Percentiles rank a stretch among this genome's conserved stretches.
Evolutionary conservation across 2,113 vertebrate genomes (phyloP).

Genomic region (Promerops cafer): DNA sequence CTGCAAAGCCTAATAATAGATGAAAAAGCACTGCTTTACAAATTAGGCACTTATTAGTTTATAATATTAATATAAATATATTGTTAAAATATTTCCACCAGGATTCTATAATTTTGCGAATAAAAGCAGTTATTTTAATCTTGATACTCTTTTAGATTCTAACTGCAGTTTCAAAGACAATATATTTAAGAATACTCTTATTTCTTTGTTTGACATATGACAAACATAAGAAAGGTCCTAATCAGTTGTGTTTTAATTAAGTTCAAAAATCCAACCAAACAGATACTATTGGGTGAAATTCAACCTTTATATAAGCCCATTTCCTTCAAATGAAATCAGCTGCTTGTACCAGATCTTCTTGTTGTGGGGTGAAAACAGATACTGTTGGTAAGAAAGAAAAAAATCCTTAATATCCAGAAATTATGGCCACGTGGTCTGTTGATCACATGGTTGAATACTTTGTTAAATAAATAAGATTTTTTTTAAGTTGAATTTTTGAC

Average conservation of each 20-base stretch:
- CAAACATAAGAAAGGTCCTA: not conserved
- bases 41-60: not conserved
- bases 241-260: not conserved
- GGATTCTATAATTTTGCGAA: not conserved
- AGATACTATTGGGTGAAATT: not conserved
- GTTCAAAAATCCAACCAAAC: not conserved
- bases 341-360: not conserved
- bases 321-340: not conserved
- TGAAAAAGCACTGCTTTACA: not conserved
- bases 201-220: not conserved
- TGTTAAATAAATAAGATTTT: not conserved
- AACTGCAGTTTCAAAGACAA: not conserved
- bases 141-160: not conserved
- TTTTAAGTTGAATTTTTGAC: not conserved
- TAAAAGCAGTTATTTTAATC: not conserved
- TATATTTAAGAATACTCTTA: not conserved
- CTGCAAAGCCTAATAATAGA: not conserved
- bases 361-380: not conserved
- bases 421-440: not conserved
- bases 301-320: not conserved
- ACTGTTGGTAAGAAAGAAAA: not conserved
- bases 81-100: not conserved
- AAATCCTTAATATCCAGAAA: not conserved
- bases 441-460: not conserved
- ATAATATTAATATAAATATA: not conserved